Evolutionary conservation across 2,113 vertebrate genomes (phyloP), one percentile per base, ranked within the genome.

Genomic region (Pseudorectes ferrugineus): DNA sequence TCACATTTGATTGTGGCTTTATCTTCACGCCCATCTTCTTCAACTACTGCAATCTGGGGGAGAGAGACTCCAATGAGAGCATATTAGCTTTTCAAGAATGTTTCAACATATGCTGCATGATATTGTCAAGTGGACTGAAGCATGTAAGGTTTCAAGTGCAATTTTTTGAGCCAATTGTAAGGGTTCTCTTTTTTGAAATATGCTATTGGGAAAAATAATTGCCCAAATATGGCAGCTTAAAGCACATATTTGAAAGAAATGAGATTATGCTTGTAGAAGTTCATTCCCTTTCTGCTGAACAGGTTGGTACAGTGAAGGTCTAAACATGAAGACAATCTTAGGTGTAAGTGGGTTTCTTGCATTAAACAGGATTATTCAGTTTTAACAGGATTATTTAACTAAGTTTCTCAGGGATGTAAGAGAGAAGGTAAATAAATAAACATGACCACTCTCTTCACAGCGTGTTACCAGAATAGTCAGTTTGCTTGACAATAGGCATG

Each of bases 1-100:
- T 99, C 99, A 95, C 99, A 99, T 97, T 99, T 99, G 95, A 99
- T 99, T 68, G 99, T 99, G 83, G 99, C 99, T 98, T 99, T 99
- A 96, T 99, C 99, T 96, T 99, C 99, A 58, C 97, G 98, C 13
- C 99, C 99, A 71, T 99, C 99, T 97, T 99, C 99, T 77, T 99
- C 99, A 83, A 99, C 99, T 14, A 99, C 99, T 46, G 99, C 99
- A 86, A 99, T 99, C 99, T 97, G 68, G 25, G 51, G 65, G 5
- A 92, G 12, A 95, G 73, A 77, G 14, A 76, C 28, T 63, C 83
- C n/a, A 68, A 48, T 95, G 79, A 92, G n/a, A 91, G 26, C 35
- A 42, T 9, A 68, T 17, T 23, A 76, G 22, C 31, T 85, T 92
- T 94, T 46, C 43, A 76, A 58, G 45, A 85, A 61, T 1, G 0